Evolutionary conservation across 2,797 vertebrate species (phyloP).

Genomic region (Toxotes lorentzi): DNA sequence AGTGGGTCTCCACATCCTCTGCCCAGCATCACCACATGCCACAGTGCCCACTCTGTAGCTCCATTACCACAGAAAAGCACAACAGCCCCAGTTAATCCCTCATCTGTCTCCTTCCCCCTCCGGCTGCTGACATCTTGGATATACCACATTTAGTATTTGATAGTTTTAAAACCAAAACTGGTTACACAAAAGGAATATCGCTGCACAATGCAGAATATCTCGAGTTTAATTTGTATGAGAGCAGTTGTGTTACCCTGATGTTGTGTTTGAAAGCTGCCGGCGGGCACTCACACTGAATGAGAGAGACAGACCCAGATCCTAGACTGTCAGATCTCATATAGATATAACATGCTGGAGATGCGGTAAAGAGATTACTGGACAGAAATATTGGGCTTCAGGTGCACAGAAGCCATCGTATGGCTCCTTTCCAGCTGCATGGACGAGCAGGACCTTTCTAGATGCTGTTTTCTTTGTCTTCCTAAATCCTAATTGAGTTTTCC

Average conservation of each 20-base stretch:
- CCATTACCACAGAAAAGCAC: conserved; percentile 62
- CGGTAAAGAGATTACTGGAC: conserved; percentile 10
- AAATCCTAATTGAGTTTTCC: conserved; percentile 44
- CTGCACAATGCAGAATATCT: background rate
- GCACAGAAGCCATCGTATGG: background rate
- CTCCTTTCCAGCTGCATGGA: background rate
- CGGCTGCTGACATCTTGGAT: conserved; percentile 35
- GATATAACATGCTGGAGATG: conserved; percentile 24
- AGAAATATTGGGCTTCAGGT: conserved; percentile 1
- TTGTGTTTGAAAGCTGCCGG: conserved; percentile 1
- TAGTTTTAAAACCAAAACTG: conserved; percentile 6
- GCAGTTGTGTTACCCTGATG: background rate
- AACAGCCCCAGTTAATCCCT: conserved; percentile 60
- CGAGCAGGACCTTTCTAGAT: background rate
- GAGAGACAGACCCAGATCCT: conserved; percentile 15
- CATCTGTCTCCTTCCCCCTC: conserved; percentile 39
- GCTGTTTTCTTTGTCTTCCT: conserved; percentile 17
- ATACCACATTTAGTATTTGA: conserved; percentile 3
- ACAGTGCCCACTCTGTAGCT: conserved; percentile 50
- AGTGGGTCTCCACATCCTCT: conserved; percentile 50
- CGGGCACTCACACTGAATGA: background rate
- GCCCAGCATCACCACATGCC: conserved; percentile 54
- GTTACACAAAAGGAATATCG: background rate
- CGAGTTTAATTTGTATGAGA: background rate
- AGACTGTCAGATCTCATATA: conserved; percentile 32